These are phyloP conservation scores for Sebastes kiyomatsui DNA, from an alignment of 2,797 vertebrate species.

Conservation along the genomic window DNA sequence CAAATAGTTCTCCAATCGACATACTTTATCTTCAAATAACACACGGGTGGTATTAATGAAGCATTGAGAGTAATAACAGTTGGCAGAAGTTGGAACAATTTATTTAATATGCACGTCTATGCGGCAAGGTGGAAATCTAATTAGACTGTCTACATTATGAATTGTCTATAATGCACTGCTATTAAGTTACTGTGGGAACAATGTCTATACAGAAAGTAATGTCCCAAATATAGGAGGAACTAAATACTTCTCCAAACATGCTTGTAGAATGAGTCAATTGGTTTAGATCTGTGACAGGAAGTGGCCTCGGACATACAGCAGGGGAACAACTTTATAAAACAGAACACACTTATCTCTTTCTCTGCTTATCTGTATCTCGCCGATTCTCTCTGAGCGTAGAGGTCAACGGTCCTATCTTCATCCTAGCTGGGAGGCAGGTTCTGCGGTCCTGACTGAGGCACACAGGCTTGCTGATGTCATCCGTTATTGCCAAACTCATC, in stretches of 20 bases:
- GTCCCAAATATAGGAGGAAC: background rate
- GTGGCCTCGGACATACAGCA: background rate
- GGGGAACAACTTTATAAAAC: background rate
- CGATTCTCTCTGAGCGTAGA: background rate
- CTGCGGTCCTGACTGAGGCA: conserved; percentile 60
- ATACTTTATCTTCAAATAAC: conserved; percentile 13
- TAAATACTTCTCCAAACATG: background rate
- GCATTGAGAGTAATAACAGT: background rate
- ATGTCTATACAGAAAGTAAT: background rate
- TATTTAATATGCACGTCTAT: conserved; percentile 5
- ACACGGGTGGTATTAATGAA: conserved; percentile 15
- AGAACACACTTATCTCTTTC: conserved; percentile 2
- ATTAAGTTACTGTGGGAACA: background rate
- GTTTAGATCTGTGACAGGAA: conserved; percentile 41
- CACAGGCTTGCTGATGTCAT: conserved; percentile 58
- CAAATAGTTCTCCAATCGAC: background rate
- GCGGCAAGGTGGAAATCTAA: conserved; percentile 2
- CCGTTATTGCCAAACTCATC: conserved; percentile 50
- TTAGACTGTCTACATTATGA: conserved; percentile 19
- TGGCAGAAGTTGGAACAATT: conserved; percentile 1
- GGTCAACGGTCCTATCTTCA: background rate
- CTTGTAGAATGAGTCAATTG: background rate
- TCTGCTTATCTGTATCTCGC: background rate
- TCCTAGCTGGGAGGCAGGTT: conserved; percentile 39
- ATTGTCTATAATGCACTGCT: background rate